Evolutionary conservation across 2,888 invertebrate genomes (phyloP).

Genomic region (Caenorhabditis panamensis): DNA sequence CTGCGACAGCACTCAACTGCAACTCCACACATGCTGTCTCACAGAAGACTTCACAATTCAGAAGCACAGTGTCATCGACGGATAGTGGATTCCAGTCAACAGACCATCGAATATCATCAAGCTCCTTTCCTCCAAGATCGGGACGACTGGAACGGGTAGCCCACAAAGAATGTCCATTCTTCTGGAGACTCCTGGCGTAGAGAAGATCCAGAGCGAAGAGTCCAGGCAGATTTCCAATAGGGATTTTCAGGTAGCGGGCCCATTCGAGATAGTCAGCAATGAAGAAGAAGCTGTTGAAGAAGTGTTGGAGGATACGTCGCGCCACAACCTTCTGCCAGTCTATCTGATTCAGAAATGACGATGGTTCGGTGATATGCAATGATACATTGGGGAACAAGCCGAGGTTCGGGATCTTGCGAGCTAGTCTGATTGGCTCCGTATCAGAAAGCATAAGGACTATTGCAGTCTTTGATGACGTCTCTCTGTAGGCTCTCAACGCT

Average conservation of each 20-base stretch:
- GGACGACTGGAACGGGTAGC: slow-evolving; percentile 91
- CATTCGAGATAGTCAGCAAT: slow-evolving; percentile 76
- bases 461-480: slow-evolving; percentile 59
- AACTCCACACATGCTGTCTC: slow-evolving; percentile 89
- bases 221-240: slow-evolving; percentile 90
- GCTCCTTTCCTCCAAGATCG: slow-evolving; percentile 87
- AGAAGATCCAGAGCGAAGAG: slow-evolving; percentile 94
- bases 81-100: slow-evolving; percentile 77
- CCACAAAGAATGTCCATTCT: slow-evolving; percentile 93
- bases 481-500: slow-evolving; percentile 56
- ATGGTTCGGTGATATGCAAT: slow-evolving; percentile 86
- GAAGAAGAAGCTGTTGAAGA: slow-evolving; percentile 84
- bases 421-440: slow-evolving; percentile 52
- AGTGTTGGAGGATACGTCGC: slow-evolving; percentile 90
- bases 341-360: slow-evolving; percentile 71
- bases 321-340: slow-evolving; percentile 94
- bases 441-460: slow-evolving; percentile 57
- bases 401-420: slow-evolving; percentile 86
- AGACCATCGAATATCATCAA: slow-evolving; percentile 76
- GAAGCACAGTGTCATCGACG: slow-evolving; percentile 66
- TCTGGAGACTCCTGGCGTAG: slow-evolving; percentile 91
- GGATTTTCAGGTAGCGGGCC: slow-evolving; percentile 89
- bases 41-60: slow-evolving; percentile 60
- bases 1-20: slow-evolving; percentile 92
- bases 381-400: slow-evolving; percentile 88